These are phyloP conservation scores for Brachyptera risi DNA, from an alignment of 2,888 invertebrate species.

Conservation along the genomic window DNA sequence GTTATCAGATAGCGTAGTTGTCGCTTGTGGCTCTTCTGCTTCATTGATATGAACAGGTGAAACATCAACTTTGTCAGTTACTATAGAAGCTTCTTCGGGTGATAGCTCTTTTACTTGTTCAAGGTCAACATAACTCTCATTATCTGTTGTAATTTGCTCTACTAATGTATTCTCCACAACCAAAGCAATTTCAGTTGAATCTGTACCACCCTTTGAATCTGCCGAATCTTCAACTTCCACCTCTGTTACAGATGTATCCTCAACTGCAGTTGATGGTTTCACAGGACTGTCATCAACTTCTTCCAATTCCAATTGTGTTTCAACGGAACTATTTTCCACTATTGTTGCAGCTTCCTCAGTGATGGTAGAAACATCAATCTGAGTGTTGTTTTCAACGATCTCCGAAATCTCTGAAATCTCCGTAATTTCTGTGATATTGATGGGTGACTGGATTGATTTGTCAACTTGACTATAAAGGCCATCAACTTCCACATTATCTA, in stretches of 20 bases:
- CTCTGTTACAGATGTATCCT: conserved; percentile 24
- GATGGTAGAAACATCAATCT: not conserved
- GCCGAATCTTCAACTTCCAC: conserved; percentile 15
- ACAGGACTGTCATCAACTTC: too few species aligned
- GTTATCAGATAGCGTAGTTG: not conserved
- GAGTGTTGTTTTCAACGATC: too few species aligned
- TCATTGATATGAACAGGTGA: not conserved
- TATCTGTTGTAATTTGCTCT: too few species aligned
- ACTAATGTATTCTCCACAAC: too few species aligned
- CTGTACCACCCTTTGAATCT: conserved; percentile 32
- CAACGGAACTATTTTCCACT: not conserved
- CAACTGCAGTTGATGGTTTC: conserved; percentile 11
- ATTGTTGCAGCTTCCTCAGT: not conserved
- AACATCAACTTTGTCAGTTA: not conserved
- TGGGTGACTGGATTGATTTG: not conserved
- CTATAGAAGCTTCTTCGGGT: not conserved
- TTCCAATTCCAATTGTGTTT: conserved; percentile 30
- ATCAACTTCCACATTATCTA: not conserved
- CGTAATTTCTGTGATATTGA: not conserved
- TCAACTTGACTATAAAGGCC: not conserved
- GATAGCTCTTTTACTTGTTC: not conserved
- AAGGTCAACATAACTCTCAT: too few species aligned
- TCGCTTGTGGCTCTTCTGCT: not conserved
- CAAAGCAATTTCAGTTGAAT: conserved; percentile 30
- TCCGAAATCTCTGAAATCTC: too few species aligned